Evolutionary conservation across 2,113 vertebrate species (phyloP).

Genomic region (Mobula birostris): DNA sequence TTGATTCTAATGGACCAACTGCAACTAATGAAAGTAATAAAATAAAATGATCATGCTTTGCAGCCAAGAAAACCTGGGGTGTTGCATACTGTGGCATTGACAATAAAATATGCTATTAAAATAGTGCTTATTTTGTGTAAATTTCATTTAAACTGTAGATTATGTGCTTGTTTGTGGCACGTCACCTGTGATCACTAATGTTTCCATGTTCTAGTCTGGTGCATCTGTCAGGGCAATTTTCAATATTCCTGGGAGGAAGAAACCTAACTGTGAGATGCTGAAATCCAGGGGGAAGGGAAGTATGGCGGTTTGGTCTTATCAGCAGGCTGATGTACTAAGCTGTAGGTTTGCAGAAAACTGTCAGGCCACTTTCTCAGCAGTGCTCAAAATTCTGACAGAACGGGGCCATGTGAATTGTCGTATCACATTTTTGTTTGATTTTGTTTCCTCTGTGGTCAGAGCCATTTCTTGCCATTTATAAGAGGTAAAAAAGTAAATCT

Average conservation of each 20-base stretch:
- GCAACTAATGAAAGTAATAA: background rate
- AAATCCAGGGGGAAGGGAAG: background rate
- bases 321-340: background rate
- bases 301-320: background rate
- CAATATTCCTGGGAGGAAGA: too few relatives aligned
- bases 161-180: background rate
- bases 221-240: background rate
- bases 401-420: background rate
- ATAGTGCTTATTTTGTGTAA: background rate
- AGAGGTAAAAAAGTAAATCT: background rate
- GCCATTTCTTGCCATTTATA: background rate
- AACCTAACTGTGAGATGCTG: background rate
- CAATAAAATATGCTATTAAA: background rate
- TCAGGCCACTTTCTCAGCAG: background rate
- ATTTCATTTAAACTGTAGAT: background rate
- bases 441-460: background rate
- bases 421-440: background rate
- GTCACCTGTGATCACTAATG: background rate
- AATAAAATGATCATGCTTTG: background rate
- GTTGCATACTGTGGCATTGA: background rate
- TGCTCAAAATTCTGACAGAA: background rate
- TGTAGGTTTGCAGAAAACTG: background rate
- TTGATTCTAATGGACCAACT: background rate
- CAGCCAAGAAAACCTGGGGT: background rate
- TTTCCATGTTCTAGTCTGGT: background rate